Evolutionary conservation across 2,888 invertebrate genomes (phyloP).

Genomic region (Drosophila mettleri): DNA sequence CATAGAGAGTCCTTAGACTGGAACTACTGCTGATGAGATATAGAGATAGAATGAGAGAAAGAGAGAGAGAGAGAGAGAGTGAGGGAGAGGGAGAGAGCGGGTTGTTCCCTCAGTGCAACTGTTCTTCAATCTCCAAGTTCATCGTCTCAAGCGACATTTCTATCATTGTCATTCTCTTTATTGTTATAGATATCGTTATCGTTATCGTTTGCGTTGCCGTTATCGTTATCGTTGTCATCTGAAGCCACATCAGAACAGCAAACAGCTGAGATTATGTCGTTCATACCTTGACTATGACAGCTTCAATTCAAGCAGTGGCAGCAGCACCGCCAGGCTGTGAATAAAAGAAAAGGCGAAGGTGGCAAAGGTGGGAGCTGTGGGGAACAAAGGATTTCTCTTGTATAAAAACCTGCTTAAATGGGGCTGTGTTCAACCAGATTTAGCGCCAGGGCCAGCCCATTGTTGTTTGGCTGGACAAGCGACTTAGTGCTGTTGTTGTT

Average conservation of each 20-base stretch:
- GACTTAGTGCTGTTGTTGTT: conserved; percentile 23
- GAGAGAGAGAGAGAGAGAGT: neutral
- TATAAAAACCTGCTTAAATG: conserved; percentile 10
- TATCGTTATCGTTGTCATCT: neutral
- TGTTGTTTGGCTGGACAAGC: conserved; percentile 23
- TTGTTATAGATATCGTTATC: conserved; percentile 1
- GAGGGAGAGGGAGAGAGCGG: neutral
- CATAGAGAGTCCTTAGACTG: neutral
- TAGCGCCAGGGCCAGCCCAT: conserved; percentile 7
- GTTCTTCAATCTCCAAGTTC: neutral
- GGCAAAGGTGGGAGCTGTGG: neutral
- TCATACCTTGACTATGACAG: conserved; percentile 40
- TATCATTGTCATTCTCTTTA: conserved; percentile 10
- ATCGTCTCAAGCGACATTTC: neutral
- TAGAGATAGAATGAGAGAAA: neutral
- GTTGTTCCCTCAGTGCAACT: neutral
- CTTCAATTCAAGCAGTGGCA: neutral
- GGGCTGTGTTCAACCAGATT: conserved; percentile 2
- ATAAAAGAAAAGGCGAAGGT: neutral
- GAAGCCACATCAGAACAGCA: conserved; percentile 42
- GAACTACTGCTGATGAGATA: neutral
- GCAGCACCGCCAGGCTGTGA: neutral
- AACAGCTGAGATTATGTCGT: conserved; percentile 45
- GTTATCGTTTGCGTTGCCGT: conserved; percentile 4
- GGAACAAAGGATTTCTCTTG: conserved; percentile 6